These are phyloP conservation scores for Piaya cayana DNA, from an alignment of 2,113 vertebrate species.

Conservation along the genomic window DNA sequence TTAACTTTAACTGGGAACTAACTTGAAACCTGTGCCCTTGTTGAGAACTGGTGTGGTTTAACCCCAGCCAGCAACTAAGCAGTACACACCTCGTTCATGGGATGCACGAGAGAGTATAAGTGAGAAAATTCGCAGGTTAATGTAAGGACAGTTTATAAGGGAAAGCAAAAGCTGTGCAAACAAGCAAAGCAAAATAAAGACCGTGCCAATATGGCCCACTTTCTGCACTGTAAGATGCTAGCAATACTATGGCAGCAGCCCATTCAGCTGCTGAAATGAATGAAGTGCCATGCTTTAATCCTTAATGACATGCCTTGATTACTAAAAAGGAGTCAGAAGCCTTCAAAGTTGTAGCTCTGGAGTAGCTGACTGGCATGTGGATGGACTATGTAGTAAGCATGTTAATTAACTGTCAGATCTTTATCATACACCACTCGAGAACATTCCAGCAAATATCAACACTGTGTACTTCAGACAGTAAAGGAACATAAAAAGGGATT, in stretches of 20 bases:
- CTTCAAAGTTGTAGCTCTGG: not conserved
- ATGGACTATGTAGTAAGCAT: not conserved
- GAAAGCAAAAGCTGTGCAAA: too few species aligned
- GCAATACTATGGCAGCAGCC: not conserved
- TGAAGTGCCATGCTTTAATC: not conserved
- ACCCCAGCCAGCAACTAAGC: too few species aligned
- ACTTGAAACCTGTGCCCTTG: constrained; percentile 30
- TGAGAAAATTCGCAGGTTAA: too few species aligned
- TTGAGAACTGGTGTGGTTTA: not conserved
- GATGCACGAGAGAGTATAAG: too few species aligned
- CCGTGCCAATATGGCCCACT: not conserved
- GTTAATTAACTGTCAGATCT: not conserved
- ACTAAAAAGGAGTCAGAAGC: not conserved
- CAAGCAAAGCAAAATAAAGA: not conserved
- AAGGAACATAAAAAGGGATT: not conserved
- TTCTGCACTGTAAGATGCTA: not conserved
- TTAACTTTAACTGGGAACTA: constrained; percentile 48
- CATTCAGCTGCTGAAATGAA: not conserved
- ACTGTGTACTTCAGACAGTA: not conserved
- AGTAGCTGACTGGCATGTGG: not conserved
- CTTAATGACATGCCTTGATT: not conserved
- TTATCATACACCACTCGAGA: not conserved
- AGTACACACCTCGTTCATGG: too few species aligned
- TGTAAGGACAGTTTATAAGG: too few species aligned
- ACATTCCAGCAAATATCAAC: not conserved